Conservation (phyloP, 2,113 vertebrate species). For the Sturnus vulgaris region DNA sequence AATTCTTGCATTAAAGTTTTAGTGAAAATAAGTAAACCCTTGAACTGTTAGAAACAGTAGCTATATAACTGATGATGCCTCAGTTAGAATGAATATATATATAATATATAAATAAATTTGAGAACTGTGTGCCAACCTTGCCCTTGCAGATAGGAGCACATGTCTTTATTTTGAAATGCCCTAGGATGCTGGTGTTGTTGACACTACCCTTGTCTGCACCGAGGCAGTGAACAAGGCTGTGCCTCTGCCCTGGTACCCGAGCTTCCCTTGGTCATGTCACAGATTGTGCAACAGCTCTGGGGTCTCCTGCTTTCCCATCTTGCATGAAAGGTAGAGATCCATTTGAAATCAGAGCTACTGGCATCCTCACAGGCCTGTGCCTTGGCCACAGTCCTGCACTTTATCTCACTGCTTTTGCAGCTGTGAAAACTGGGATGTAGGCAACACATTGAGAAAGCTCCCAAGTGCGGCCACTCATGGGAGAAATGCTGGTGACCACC, state of each 20-base stretch:
- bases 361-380: neutral
- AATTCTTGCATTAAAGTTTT: neutral
- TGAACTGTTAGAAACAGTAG: neutral
- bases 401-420: neutral
- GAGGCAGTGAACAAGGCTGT: neutral
- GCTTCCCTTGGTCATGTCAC: neutral
- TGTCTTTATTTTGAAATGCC: neutral
- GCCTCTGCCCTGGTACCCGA: neutral
- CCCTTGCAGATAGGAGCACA: neutral
- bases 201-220: rapidly evolving
- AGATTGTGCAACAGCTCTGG: rapidly evolving
- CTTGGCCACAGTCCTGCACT: neutral
- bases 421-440: neutral
- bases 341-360: neutral
- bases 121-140: neutral
- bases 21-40: neutral
- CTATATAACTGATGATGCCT: neutral
- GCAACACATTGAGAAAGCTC: neutral
- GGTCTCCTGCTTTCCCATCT: neutral
- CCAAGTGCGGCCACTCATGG: rapidly evolving
- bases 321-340: neutral
- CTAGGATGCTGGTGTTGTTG: neutral
- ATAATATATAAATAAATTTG: neutral
- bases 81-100: neutral
- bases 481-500: neutral